Evolutionary conservation across 2,797 vertebrate genomes (phyloP).

Genomic region (Lerista edwardsae): DNA sequence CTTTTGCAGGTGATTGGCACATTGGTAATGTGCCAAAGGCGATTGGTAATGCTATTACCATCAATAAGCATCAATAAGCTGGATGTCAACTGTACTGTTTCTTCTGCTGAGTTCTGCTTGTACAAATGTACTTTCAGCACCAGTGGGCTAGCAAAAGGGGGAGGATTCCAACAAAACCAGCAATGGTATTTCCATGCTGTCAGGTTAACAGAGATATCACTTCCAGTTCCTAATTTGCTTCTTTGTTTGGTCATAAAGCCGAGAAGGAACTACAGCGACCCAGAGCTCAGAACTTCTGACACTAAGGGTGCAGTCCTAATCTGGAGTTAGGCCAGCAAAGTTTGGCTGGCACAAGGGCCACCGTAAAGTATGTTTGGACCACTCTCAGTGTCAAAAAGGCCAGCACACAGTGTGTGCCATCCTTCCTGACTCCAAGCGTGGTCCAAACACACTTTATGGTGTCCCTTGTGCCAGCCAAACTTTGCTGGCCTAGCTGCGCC

Average conservation of each 20-base stretch:
- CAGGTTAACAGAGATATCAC: not conserved
- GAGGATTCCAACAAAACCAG: not conserved
- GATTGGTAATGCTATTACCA: no score
- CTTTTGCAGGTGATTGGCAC: not conserved
- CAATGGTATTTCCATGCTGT: not conserved
- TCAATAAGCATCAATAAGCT: not conserved
- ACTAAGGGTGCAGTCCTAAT: no score
- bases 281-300: not conserved
- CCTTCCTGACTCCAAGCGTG: no score
- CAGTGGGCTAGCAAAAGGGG: not conserved
- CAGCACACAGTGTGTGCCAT: no score
- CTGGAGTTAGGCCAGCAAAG: no score
- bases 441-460: no score
- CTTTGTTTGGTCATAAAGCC: not conserved
- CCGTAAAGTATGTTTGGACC: no score
- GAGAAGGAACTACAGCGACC: not conserved
- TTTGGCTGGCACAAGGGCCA: no score
- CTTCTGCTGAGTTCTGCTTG: not conserved
- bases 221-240: not conserved
- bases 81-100: not conserved
- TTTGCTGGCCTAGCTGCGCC: no score
- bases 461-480: no score
- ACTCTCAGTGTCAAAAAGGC: no score
- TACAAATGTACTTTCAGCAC: no score
- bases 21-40: not conserved